These are phyloP conservation scores for Pachydiplax longipennis DNA, from an alignment of 2,888 invertebrate genomes.

Conservation along the genomic window DNA sequence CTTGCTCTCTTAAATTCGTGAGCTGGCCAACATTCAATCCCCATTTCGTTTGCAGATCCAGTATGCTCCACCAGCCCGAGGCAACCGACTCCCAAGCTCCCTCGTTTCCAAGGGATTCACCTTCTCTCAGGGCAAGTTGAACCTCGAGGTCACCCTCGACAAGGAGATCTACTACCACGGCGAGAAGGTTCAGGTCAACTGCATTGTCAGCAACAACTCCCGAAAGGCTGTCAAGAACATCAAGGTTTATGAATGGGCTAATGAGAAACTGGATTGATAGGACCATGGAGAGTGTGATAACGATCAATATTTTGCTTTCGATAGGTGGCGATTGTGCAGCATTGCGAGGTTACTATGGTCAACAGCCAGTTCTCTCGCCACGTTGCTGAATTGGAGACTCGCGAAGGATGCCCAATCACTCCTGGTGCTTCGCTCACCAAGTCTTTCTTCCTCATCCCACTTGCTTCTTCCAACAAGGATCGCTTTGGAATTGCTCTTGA, in stretches of 20 bases:
- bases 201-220: slow-evolving; percentile 86
- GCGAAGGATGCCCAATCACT: slow-evolving; percentile 92
- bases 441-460: slow-evolving; percentile 83
- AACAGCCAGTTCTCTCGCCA: slow-evolving; percentile 90
- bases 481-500: slow-evolving; percentile 88
- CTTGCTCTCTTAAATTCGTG: background rate
- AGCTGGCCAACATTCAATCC: background rate
- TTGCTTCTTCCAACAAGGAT: slow-evolving; percentile 89
- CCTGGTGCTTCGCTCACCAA: slow-evolving; percentile 89
- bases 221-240: slow-evolving; percentile 88
- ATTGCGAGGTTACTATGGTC: slow-evolving; percentile 91
- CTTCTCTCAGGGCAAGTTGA: slow-evolving; percentile 89
- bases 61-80: slow-evolving; percentile 72
- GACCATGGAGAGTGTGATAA: background rate
- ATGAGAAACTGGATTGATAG: background rate
- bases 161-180: slow-evolving; percentile 91
- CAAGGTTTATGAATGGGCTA: slow-evolving; percentile 62
- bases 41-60: slow-evolving; percentile 64
- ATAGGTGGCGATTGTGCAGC: slow-evolving; percentile 80
- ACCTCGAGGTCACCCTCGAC: slow-evolving; percentile 87
- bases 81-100: slow-evolving; percentile 83
- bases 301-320: background rate
- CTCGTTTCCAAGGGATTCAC: slow-evolving; percentile 91
- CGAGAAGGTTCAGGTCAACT: slow-evolving; percentile 83
- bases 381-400: slow-evolving; percentile 86